Base-by-base conservation (phyloP, 1,140 invertebrate genomes). In the Centruroides vittatus region DNA sequence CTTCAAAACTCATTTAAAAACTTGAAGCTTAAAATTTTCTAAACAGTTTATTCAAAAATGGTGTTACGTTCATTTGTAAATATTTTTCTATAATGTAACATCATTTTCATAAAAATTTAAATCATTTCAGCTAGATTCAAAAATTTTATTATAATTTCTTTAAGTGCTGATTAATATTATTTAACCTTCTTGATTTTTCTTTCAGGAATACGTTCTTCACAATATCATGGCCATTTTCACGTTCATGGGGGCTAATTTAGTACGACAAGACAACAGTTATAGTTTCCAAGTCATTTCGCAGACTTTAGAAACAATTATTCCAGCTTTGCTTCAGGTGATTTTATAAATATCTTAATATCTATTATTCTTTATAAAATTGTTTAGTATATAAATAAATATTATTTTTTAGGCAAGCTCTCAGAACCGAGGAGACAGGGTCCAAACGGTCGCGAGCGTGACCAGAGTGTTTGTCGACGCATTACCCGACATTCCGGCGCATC, bases 201-300 rank as follows among this genome's bases (percentile, higher is more conserved):
- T 23, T 23, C 23, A 23, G 23, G 41, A 89, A 55, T 81, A 86
- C 73, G 88, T 96, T 5, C 73, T 97, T 10, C 85, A 91, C 69
- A 89, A 93, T 68, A 86, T 94, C 1, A 93, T 96, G 82, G 85
- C 89, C 36, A 89, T 98, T 64, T 97, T 97, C 71, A 95, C 92
- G 0, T 97, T 95, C 68, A 92, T 98, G 80, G 93, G 93, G 10
- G 87, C 85, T 5, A 90, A 88, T 1, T 84, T 96, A 34, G 73
- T 95, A 0, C 78, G 91, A 13, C 90, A 93, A 66, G 93, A 98
- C 71, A 91, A 96, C 71, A 83, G 86, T 0, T 95, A 95, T 71
- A 95, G 89, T 67, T 90, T 94, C 70, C 88, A 94, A 73, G 86
- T 96, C 7, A 93, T 96, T 55, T 81, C 82, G 1, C 88, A 89